Base-by-base conservation (phyloP, 2,888 invertebrate species). In the Brenthis daphne region DNA sequence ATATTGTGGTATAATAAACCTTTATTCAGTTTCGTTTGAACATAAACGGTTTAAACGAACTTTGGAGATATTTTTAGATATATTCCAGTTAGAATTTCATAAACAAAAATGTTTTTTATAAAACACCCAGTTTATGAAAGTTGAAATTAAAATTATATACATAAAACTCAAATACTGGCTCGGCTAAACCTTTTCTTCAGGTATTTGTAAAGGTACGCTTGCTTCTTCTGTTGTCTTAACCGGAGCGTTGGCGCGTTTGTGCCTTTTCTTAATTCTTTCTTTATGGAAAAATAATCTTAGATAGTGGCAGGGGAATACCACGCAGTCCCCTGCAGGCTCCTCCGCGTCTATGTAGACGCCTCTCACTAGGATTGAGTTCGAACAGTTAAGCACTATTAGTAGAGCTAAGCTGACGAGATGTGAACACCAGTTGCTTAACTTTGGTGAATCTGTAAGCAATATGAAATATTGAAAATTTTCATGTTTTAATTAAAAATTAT, bases 331-430 rank as follows among this genome's bases (percentile, higher is more conserved):
- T 0, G 95, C 96, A 0, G 95, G 95, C 77, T 97, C 97, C 78
- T 97, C 97, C 0, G 96, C 97, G 85, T 98, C 98, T 65, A 97
- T 96, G 86, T 96, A 97, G 1, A 98, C 97, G 0, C 98, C 98
- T 57, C 97, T 94, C 3, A 97, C 97, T 72, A 98, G 93, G 65
- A 98, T 94, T 0, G 97, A 97, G 88, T 98, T 98, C 77, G 97
- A 96, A 81, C 97, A 97, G 82, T 97, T 97, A 65, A 98, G 93
- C 11, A 97, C 94, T 64, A 97, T 95, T 64, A 97, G 94, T 53
- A 97, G 89, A 0, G 95, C 82, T 72, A 97, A 94, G 74, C 97
- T 96, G 70, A 96, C 94, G 76, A 95, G 89, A 85, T 97, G 96
- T 0, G 96, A 96, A 73, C 96, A 94, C 96, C 96, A 96, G 84